Evolutionary conservation across 2,797 vertebrate genomes (phyloP).

Genomic region (Bovichtus variegatus): DNA sequence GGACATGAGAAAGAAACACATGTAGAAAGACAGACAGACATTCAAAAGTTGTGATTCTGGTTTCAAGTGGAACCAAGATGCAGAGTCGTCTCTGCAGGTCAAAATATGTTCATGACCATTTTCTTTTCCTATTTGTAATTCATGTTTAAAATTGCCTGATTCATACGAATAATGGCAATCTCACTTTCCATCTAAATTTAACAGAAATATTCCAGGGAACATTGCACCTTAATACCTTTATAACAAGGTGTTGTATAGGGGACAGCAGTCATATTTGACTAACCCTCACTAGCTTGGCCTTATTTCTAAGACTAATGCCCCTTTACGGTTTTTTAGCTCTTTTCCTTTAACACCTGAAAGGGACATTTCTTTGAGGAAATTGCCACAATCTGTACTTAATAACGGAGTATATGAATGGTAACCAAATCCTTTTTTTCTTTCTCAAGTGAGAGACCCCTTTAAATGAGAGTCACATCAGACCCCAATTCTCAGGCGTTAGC

Average conservation of each 20-base stretch:
- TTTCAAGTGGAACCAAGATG: not conserved
- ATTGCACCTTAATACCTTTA: slow-evolving; percentile 40
- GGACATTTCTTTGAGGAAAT: slow-evolving; percentile 36
- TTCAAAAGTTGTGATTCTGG: not conserved
- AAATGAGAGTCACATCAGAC: not conserved
- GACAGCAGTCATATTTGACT: slow-evolving; percentile 44
- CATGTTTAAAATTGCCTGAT: slow-evolving; percentile 45
- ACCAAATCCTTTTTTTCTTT: slow-evolving; percentile 28
- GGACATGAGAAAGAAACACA: not conserved
- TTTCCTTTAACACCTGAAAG: slow-evolving; percentile 23
- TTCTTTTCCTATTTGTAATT: slow-evolving; percentile 3
- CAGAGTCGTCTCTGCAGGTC: slow-evolving; percentile 25
- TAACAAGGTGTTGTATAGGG: slow-evolving; percentile 44
- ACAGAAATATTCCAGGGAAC: slow-evolving; percentile 31
- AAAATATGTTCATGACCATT: slow-evolving; percentile 33
- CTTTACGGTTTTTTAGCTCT: slow-evolving; percentile 39
- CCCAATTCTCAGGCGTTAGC: not conserved
- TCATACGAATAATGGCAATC: slow-evolving; percentile 18
- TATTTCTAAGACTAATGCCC: slow-evolving; percentile 52
- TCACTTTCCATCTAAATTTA: slow-evolving; percentile 41
- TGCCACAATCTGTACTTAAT: slow-evolving; percentile 42
- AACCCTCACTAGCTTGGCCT: slow-evolving; percentile 59
- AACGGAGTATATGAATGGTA: slow-evolving; percentile 30
- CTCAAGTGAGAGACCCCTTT: slow-evolving; percentile 20
- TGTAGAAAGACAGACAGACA: not conserved